These are phyloP conservation scores for Cavia porcellus DNA, from an alignment of 2,113 vertebrate species.

Conservation along the genomic window DNA sequence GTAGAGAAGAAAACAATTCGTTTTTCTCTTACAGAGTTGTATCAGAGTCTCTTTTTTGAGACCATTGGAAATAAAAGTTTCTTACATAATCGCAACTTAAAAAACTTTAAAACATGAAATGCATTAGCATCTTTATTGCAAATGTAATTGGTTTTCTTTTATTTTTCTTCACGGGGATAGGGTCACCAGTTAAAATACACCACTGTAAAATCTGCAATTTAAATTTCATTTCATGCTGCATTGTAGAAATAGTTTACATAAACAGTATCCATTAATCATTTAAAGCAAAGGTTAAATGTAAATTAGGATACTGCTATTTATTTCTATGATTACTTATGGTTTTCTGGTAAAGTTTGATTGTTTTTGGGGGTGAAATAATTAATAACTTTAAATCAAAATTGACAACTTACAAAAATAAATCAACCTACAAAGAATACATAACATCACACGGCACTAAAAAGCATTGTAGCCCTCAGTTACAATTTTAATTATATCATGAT, in stretches of 20 bases:
- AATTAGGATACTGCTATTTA: slow-evolving; percentile 86
- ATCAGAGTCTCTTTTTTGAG: slow-evolving; percentile 49
- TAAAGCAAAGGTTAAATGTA: slow-evolving; percentile 90
- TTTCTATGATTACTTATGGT: slow-evolving; percentile 86
- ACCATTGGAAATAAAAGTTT: slow-evolving; percentile 76
- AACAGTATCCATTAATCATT: slow-evolving; percentile 91
- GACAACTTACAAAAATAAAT: slow-evolving; percentile 72
- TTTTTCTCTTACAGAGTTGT: slow-evolving; percentile 45
- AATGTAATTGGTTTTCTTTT: slow-evolving; percentile 89
- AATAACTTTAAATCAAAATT: slow-evolving; percentile 70
- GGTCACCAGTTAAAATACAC: slow-evolving; percentile 88
- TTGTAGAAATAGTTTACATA: slow-evolving; percentile 89
- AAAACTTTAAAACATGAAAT: slow-evolving; percentile 86
- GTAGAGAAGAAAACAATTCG: background rate
- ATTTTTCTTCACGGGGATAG: slow-evolving; percentile 87
- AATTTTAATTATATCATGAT: slow-evolving; percentile 29
- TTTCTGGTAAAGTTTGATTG: slow-evolving; percentile 83
- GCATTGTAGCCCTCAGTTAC: background rate
- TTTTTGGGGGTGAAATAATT: slow-evolving; percentile 79
- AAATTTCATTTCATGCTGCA: slow-evolving; percentile 91
- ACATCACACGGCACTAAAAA: slow-evolving; percentile 12
- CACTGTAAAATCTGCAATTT: slow-evolving; percentile 91
- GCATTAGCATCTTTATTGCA: slow-evolving; percentile 92
- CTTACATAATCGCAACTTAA: slow-evolving; percentile 75
- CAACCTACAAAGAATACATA: slow-evolving; percentile 43